Percentiles rank a stretch among this genome's conserved stretches.
Conservation (phyloP, 2,888 invertebrate genomes). For the Apoda limacodes region DNA sequence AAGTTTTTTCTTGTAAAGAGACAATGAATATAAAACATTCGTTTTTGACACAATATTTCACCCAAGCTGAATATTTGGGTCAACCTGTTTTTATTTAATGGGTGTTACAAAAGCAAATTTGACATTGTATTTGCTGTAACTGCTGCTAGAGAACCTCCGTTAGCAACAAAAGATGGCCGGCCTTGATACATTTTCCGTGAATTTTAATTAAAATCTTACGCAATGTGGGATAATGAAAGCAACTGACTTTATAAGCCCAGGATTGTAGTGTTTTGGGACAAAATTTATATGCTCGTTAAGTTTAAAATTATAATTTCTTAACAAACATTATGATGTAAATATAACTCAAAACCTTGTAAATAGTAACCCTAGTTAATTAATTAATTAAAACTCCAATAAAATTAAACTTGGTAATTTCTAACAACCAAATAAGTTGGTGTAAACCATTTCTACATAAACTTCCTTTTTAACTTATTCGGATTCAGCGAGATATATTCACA, state of each 20-base stretch:
- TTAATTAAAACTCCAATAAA: no score
- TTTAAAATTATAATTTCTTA: no score
- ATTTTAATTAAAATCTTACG: conserved; percentile 66
- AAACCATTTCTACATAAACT: no score
- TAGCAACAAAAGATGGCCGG: conserved; percentile 52
- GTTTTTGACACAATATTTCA: conserved; percentile 64
- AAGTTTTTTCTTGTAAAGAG: no score
- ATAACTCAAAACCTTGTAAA: no score
- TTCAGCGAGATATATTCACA: conserved; percentile 39
- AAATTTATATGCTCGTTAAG: no score
- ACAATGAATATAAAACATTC: conserved; percentile 54
- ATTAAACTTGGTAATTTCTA: no score
- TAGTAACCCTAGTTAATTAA: no score
- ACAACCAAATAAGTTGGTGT: no score
- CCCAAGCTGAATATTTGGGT: conserved; percentile 61
- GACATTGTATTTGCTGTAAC: conserved; percentile 60
- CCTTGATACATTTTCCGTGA: conserved; percentile 51
- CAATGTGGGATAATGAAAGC: conserved; percentile 45
- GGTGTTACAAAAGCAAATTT: conserved; percentile 63
- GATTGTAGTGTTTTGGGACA: conserved; percentile 31
- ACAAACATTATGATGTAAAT: no score
- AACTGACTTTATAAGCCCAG: conserved; percentile 38
- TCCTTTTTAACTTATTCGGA: no score
- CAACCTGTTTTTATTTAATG: conserved; percentile 66
- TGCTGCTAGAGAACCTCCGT: conserved; percentile 50